These are phyloP conservation scores for Albula goreensis DNA, from an alignment of 2,113 vertebrate species.

Conservation along the genomic window DNA sequence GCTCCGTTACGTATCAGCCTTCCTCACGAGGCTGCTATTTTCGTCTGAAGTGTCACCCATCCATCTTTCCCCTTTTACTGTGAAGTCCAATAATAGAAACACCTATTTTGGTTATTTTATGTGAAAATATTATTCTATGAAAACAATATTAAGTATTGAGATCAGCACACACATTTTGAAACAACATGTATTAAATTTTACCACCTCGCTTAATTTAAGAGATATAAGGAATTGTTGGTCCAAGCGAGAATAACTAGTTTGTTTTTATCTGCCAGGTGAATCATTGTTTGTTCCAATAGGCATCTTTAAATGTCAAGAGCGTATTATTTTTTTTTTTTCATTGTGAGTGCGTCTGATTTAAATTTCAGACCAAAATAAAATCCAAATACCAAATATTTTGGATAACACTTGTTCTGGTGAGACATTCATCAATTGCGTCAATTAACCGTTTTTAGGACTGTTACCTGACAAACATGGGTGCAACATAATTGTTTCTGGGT, in stretches of 20 bases:
- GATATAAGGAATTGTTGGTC: neutral
- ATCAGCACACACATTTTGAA: neutral
- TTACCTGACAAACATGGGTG: no score
- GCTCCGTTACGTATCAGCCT: constrained; percentile 63
- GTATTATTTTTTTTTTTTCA: neutral
- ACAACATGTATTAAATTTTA: constrained; percentile 25
- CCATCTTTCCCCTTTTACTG: constrained; percentile 65
- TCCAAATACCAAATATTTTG: neutral
- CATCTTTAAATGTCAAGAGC: neutral
- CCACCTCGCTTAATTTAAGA: neutral
- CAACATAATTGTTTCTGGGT: no score
- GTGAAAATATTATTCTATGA: neutral
- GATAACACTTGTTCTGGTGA: no score
- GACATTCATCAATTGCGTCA: no score
- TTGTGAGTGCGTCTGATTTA: neutral
- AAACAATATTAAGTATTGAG: neutral
- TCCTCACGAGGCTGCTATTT: constrained; percentile 64
- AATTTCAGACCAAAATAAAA: neutral
- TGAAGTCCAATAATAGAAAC: constrained; percentile 68
- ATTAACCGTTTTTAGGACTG: no score
- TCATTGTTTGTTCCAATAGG: neutral
- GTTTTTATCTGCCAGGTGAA: constrained; percentile 15
- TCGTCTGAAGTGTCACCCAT: constrained; percentile 67
- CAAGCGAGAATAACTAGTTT: neutral
- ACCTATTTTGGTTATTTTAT: neutral